Percentiles rank a stretch among this genome's conserved stretches.
Conservation (phyloP, 1,140 invertebrate species). For the Drosophila insularis region DNA sequence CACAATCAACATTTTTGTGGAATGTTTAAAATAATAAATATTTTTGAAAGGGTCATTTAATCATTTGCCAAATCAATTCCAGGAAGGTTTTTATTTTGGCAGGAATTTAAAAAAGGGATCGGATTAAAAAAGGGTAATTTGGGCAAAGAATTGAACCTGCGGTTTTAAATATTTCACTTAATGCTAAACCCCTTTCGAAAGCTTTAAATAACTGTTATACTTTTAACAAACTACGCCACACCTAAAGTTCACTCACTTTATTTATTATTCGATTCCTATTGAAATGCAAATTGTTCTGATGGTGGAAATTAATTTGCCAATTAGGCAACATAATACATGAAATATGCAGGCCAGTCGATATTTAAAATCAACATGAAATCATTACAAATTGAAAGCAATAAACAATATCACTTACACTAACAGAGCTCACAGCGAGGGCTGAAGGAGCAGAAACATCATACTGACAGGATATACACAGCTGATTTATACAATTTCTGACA, state of each 20-base stretch:
- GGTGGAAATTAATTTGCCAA: conserved; percentile 37
- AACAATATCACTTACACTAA: conserved; percentile 34
- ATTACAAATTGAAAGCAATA: conserved; percentile 20
- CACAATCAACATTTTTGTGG: not conserved
- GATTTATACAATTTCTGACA: conserved; percentile 57
- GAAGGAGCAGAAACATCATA: not conserved
- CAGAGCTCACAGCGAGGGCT: not conserved
- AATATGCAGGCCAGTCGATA: conserved; percentile 31
- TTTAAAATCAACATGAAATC: conserved; percentile 35
- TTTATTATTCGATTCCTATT: not conserved
- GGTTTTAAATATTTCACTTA: too few relatives aligned
- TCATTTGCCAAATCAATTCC: not conserved
- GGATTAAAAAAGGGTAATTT: too few relatives aligned
- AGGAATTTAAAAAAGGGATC: too few relatives aligned
- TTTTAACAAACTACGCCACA: too few relatives aligned
- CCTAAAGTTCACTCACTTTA: not conserved
- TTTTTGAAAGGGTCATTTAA: not conserved
- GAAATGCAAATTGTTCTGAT: conserved; percentile 28
- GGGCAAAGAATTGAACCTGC: too few relatives aligned
- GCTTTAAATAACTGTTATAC: too few relatives aligned
- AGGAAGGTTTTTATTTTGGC: too few relatives aligned
- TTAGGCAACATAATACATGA: conserved; percentile 33
- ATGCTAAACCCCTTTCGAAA: too few relatives aligned
- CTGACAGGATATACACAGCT: conserved; percentile 7
- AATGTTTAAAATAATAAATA: not conserved